Conservation (phyloP, 1,140 invertebrate species). For the Neodiprion fabricii region DNA sequence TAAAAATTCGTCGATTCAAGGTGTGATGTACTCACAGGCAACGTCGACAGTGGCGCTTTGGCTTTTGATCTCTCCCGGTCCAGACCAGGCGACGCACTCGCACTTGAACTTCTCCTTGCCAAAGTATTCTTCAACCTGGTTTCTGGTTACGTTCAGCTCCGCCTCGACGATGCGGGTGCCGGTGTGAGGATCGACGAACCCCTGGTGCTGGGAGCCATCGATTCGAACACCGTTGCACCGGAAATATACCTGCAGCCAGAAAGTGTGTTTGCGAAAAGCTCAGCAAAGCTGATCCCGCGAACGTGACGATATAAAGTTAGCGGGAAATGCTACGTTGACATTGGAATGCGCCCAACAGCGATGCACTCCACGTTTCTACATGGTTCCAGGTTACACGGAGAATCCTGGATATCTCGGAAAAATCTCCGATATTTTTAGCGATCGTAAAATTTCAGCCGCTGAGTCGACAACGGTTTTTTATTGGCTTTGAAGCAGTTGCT, state of each 20-base stretch:
- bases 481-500: too few species aligned
- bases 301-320: not conserved
- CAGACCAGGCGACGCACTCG: slow-evolving; percentile 63
- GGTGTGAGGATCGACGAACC: slow-evolving; percentile 62
- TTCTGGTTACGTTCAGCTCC: slow-evolving; percentile 61
- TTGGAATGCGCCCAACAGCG: too few species aligned
- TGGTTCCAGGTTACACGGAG: too few species aligned
- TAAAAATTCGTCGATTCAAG: too few species aligned
- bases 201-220: slow-evolving; percentile 44
- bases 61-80: slow-evolving; percentile 52
- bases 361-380: too few species aligned
- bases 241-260: slow-evolving; percentile 55
- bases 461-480: too few species aligned
- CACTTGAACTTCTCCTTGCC: slow-evolving; percentile 63
- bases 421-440: too few species aligned
- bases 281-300: not conserved
- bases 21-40: slow-evolving; percentile 62
- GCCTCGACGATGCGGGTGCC: slow-evolving; percentile 62
- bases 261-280: slow-evolving; percentile 2
- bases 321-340: not conserved
- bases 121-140: slow-evolving; percentile 65
- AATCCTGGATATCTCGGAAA: too few species aligned
- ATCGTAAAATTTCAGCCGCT: too few species aligned
- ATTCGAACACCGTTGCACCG: slow-evolving; percentile 61
- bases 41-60: slow-evolving; percentile 58